These are phyloP conservation scores for Tipula unca DNA, from an alignment of 2,888 invertebrate genomes.

Conservation along the genomic window DNA sequence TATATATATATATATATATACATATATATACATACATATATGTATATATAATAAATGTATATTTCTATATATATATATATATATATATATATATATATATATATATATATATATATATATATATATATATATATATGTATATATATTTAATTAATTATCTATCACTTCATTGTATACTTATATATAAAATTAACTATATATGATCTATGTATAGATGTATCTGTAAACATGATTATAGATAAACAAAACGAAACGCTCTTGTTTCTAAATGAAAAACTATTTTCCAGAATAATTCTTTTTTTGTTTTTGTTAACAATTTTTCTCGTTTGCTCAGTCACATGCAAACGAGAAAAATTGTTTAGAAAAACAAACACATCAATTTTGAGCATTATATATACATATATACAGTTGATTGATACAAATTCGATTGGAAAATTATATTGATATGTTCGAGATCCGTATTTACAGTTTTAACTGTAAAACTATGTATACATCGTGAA, in stretches of 20 bases:
- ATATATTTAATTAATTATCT: background rate
- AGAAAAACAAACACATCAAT: background rate
- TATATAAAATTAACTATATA: background rate
- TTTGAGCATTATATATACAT: background rate
- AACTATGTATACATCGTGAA: background rate
- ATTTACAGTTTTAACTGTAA: background rate
- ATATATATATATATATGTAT: too few relatives aligned
- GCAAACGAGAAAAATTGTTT: background rate
- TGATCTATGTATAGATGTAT: background rate
- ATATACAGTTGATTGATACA: background rate
- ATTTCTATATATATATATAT: too few relatives aligned
- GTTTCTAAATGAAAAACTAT: background rate
- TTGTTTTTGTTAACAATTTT: background rate
- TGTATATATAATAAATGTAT: too few relatives aligned
- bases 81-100: too few relatives aligned
- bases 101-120: too few relatives aligned
- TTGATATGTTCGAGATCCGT: background rate
- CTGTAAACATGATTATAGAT: background rate
- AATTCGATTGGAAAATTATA: background rate
- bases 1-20: too few relatives aligned
- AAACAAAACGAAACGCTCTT: background rate
- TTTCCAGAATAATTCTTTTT: background rate
- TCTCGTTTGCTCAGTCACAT: too few relatives aligned
- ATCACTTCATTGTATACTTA: background rate
- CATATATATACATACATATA: too few relatives aligned